Base-by-base conservation (phyloP, 1,140 invertebrate species). In the Oncopeltus fasciatus region DNA sequence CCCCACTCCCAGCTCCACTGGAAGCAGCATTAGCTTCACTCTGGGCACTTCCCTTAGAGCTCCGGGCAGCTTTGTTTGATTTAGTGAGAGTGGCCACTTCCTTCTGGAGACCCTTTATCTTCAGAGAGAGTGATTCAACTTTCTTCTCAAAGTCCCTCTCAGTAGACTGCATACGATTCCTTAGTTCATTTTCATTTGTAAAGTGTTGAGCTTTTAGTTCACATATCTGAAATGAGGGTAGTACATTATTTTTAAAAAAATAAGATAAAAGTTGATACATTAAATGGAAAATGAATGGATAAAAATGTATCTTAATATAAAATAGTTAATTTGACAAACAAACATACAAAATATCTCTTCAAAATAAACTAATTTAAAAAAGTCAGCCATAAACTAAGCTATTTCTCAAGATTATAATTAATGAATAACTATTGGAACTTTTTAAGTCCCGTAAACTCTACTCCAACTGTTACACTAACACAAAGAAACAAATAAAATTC, bases 141-240 rank as follows among this genome's bases (percentile, higher is more conserved):
- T 92, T 90, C 58, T 81, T 83, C 60, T 90, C 86, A 70, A 88
- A 83, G 57, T 90, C 80, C 57, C 88, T 90, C 67, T 91, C 85
- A 31, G 83, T 79, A 16, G 77, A 83, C 69, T 88, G 88, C 78
- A 95, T 85, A 74, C 91, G 91, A 64, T 79, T 85, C 24, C 92
- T 80, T 51, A 91, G 75, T 68, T 95, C 92, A 56, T 84, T 85
- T 71, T 94, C 91, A 49, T 83, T 80, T 24, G 90, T 91, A 70
- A 90, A 92, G 70, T 93, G 87, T 72, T 88, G 85, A 11, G 92
- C 92, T 76, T 95, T 95, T 61, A 95, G 72, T 72, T 96, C 92
- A 3, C 89, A 93, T 66, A 95, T 90, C 91, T 95, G 71, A 1
- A 73, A 75, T 8, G 5, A 38, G 31, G 14, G 14, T 8, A 38